These are phyloP conservation scores for Agrilus biguttatus DNA, from an alignment of 2,888 invertebrate genomes.

Conservation along the genomic window DNA sequence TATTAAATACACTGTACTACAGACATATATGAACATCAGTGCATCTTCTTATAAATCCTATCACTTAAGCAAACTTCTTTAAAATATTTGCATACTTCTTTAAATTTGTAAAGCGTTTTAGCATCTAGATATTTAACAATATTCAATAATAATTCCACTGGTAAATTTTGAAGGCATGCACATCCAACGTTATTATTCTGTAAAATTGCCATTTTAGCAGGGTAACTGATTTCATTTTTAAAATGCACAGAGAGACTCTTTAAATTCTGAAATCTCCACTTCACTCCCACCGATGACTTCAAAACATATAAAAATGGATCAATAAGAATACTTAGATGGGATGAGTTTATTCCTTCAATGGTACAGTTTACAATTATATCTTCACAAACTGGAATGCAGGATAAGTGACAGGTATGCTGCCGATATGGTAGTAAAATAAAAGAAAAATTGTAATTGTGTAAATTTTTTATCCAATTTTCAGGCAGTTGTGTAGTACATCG, in stretches of 20 bases:
- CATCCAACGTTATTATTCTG: conserved; percentile 8
- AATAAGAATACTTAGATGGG: conserved; percentile 15
- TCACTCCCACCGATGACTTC: not conserved
- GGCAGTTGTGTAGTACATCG: conserved; percentile 16
- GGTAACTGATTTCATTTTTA: conserved; percentile 22
- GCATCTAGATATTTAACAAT: conserved; percentile 19
- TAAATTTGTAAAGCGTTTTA: conserved; percentile 13
- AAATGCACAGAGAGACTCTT: conserved; percentile 19
- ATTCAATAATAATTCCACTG: conserved; percentile 25
- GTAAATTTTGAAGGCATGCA: conserved; percentile 27
- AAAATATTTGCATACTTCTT: conserved; percentile 18
- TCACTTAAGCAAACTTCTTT: conserved; percentile 12
- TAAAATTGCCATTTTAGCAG: conserved; percentile 18
- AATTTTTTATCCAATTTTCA: conserved; percentile 15
- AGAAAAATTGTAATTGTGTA: conserved; percentile 13
- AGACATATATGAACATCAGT: no score
- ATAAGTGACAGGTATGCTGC: conserved; percentile 16
- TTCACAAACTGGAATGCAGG: conserved; percentile 16
- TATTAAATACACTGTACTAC: no score
- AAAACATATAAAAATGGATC: conserved; percentile 21
- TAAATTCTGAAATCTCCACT: conserved; percentile 21
- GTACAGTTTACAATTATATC: conserved; percentile 25
- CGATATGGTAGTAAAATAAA: conserved; percentile 18
- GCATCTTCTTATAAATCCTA: conserved; percentile 11
- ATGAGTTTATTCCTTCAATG: conserved; percentile 14